A percentile compares a stretch with the other conserved stretches of the same genome.
Evolutionary conservation across 2,888 invertebrate species (phyloP).

Genomic region (Melipona beecheii): DNA sequence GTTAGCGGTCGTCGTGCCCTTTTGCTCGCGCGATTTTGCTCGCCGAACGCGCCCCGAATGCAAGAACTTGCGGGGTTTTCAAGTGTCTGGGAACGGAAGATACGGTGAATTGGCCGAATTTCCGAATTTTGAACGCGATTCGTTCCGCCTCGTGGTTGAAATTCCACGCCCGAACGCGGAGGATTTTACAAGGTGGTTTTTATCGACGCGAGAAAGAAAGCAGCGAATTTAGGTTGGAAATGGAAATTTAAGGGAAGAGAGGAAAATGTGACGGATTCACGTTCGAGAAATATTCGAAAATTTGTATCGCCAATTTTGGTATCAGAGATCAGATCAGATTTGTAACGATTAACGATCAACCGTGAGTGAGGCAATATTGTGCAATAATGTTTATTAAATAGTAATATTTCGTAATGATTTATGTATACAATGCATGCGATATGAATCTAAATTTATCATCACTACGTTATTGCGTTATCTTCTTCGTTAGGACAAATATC

Average conservation of each 20-base stretch:
- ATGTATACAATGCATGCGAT: too few relatives aligned
- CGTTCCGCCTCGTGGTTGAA: not conserved
- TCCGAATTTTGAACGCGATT: not conserved
- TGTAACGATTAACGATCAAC: too few relatives aligned
- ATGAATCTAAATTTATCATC: too few relatives aligned
- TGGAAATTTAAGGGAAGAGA: not conserved
- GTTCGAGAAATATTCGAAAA: too few relatives aligned
- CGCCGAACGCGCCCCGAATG: constrained; percentile 1
- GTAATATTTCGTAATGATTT: too few relatives aligned
- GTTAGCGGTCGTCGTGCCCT: not conserved
- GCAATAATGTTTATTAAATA: too few relatives aligned
- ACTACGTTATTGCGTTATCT: too few relatives aligned
- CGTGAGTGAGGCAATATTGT: too few relatives aligned
- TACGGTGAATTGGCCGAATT: not conserved
- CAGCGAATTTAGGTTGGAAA: not conserved
- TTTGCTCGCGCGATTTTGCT: not conserved
- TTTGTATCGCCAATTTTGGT: too few relatives aligned
- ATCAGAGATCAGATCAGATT: too few relatives aligned
- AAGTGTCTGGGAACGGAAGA: not conserved
- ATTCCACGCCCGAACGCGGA: not conserved
- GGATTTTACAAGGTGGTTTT: not conserved
- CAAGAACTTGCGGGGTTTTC: too few relatives aligned
- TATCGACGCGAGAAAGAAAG: not conserved
- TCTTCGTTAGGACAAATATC: too few relatives aligned
- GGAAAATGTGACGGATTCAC: not conserved